A percentile compares a stretch with the other conserved stretches of the same genome.
Evolutionary conservation across 2,888 invertebrate genomes (phyloP).

Genomic region (Quadriops clusia): DNA sequence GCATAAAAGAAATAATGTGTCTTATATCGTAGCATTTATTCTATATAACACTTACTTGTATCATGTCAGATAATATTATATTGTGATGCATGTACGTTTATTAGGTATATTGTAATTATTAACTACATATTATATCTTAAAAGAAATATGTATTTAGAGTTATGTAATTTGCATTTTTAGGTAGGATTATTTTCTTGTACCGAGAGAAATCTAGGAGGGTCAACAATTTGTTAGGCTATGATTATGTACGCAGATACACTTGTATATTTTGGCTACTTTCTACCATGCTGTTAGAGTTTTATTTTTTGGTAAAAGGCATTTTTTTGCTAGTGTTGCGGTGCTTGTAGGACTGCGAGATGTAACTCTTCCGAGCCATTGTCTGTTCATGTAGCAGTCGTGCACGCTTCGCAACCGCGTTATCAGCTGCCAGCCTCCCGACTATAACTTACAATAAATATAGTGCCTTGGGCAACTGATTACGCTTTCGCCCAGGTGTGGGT

Average conservation of each 20-base stretch:
- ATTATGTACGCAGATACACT: too few species aligned
- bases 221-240: too few species aligned
- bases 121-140: slow-evolving; percentile 6
- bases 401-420: slow-evolving; percentile 33
- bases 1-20: too few species aligned
- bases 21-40: too few species aligned
- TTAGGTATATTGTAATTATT: slow-evolving; percentile 16
- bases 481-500: slow-evolving; percentile 35
- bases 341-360: too few species aligned
- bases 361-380: too few species aligned
- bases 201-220: too few species aligned
- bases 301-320: too few species aligned
- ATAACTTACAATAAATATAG: slow-evolving; percentile 36
- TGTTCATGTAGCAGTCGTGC: too few species aligned
- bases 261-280: too few species aligned
- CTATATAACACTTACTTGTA: slow-evolving; percentile 15
- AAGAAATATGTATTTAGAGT: slow-evolving; percentile 9
- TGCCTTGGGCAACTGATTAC: slow-evolving; percentile 40
- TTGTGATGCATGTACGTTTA: slow-evolving; percentile 21
- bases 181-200: slow-evolving; percentile 30
- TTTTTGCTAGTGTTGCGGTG: too few species aligned
- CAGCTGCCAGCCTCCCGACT: slow-evolving; percentile 34
- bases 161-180: slow-evolving; percentile 32
- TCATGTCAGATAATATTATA: slow-evolving; percentile 17
- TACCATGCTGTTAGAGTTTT: too few species aligned